Evolutionary conservation across 2,113 vertebrate genomes (phyloP), one percentile per base, ranked within the genome.

Genomic region (Pteronura brasiliensis): DNA sequence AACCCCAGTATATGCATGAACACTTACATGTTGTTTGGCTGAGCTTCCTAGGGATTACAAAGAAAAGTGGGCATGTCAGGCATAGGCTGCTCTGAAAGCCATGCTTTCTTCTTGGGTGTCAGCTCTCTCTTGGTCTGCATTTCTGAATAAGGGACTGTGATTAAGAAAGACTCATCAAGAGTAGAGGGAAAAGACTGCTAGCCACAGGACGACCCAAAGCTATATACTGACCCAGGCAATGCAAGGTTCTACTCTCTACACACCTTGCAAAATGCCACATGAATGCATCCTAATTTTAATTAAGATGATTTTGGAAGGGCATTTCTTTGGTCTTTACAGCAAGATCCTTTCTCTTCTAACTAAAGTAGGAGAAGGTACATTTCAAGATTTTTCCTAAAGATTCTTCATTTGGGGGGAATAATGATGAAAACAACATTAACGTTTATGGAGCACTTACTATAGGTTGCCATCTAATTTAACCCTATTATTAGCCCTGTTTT

Each of bases 151-250:
- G 92, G 81, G 14, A 25, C 1, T 81, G 5, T 95, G 90, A 94
- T 79, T 95, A 90, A 96, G 93, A 76, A 93, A 77, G 52, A 82
- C 25, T 89, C 93, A 97, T 84, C 72, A 67, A 81, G 42, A 92
- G 42, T 44, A 96, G 23, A 96, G 76, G 67, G 80, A 85, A 96
- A 93, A 71, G 44, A 80, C 27, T 92, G 59, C n/a, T 92, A 72
- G 76, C 39, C 80, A 90, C 21, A 27, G 65, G 84, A 80, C 59
- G 61, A 87, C 27, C 82, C 82, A 90, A 95, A 55, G 4, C 67
- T 94, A 42, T 31, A 17, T 61, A 44, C 25, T 57, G 21, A 69
- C 29, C n/a, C 61, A 21, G 42, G 21, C 55, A 79, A 74, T 82
- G 18, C 25, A 59, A 71, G 39, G 13, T 83, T 96, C 49, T 90